Conservation (phyloP, 1,140 invertebrate species). For the Leucophenga varia region DNA sequence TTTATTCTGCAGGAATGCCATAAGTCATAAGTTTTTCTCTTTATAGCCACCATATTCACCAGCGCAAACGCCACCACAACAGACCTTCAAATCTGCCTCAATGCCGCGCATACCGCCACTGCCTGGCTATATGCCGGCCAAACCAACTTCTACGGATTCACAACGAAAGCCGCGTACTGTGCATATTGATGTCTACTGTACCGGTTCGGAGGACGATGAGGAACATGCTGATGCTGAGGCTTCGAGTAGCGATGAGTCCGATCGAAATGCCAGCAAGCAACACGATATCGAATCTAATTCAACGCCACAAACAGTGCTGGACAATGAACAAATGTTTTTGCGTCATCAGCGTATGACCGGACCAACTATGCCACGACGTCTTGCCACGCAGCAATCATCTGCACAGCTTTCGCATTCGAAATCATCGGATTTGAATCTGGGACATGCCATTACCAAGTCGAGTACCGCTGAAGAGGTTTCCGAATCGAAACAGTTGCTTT, state of each 20-base stretch:
- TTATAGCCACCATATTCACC: slow-evolving; percentile 37
- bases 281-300: slow-evolving; percentile 55
- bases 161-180: slow-evolving; percentile 68
- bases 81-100: slow-evolving; percentile 47
- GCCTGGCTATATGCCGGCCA: slow-evolving; percentile 22
- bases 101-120: slow-evolving; percentile 40
- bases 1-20: background rate
- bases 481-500: slow-evolving; percentile 54
- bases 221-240: slow-evolving; percentile 64
- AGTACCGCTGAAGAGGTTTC: slow-evolving; percentile 50
- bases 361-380: slow-evolving; percentile 56
- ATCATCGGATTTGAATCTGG: slow-evolving; percentile 25
- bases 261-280: slow-evolving; percentile 26
- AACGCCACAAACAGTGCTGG: slow-evolving; percentile 67
- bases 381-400: slow-evolving; percentile 12
- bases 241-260: slow-evolving; percentile 45
- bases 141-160: slow-evolving; percentile 24
- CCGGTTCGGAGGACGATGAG: slow-evolving; percentile 67
- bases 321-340: slow-evolving; percentile 64
- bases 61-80: slow-evolving; percentile 31
- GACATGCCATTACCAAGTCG: slow-evolving; percentile 49
- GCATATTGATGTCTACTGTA: slow-evolving; percentile 78
- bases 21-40: background rate
- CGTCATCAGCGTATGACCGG: slow-evolving; percentile 60
- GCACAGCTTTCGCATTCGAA: slow-evolving; percentile 7